phyloP scores from a whole-genome alignment of 2,797 vertebrate genomes.

The Champsocephalus esox region DNA sequence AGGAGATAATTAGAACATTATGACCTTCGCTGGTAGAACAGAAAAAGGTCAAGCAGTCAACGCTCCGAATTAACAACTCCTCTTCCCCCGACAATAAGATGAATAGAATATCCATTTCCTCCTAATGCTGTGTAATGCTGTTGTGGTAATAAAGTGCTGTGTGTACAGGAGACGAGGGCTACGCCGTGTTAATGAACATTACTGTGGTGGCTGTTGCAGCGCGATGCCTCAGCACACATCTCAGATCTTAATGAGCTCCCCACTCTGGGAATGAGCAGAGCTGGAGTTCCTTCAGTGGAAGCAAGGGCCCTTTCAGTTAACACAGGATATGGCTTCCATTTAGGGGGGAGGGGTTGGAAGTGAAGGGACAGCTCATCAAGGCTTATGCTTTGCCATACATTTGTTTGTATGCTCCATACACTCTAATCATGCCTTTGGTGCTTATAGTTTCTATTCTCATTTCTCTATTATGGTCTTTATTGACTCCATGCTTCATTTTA shows the following conservation, averaged over 20 bases:
- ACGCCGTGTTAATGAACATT: constrained; percentile 59
- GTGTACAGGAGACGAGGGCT: constrained; percentile 19
- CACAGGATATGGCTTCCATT: constrained; percentile 14
- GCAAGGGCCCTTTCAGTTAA: constrained; percentile 16
- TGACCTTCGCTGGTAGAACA: constrained; percentile 27
- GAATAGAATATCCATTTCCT: constrained; percentile 64
- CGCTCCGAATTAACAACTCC: constrained; percentile 51
- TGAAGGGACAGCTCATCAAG: constrained; percentile 44
- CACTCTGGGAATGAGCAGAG: not conserved
- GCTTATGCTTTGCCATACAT: constrained; percentile 68
- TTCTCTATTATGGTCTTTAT: constrained; percentile 55
- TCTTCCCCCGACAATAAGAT: constrained; percentile 52
- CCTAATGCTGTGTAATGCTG: constrained; percentile 57
- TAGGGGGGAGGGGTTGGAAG: not conserved
- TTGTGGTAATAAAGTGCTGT: constrained; percentile 49
- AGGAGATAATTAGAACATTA: constrained; percentile 75
- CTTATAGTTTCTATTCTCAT: constrained; percentile 62
- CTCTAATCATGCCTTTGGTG: constrained; percentile 31
- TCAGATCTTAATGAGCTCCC: constrained; percentile 68
- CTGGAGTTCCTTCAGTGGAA: constrained; percentile 16
- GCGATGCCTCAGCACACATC: constrained; percentile 57
- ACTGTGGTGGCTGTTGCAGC: constrained; percentile 33
- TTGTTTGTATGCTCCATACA: constrained; percentile 55
- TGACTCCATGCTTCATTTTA: constrained; percentile 70
- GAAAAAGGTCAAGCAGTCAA: constrained; percentile 56